These are phyloP conservation scores for Thaumatotibia leucotreta DNA, from an alignment of 1,140 invertebrate genomes.

Conservation along the genomic window DNA sequence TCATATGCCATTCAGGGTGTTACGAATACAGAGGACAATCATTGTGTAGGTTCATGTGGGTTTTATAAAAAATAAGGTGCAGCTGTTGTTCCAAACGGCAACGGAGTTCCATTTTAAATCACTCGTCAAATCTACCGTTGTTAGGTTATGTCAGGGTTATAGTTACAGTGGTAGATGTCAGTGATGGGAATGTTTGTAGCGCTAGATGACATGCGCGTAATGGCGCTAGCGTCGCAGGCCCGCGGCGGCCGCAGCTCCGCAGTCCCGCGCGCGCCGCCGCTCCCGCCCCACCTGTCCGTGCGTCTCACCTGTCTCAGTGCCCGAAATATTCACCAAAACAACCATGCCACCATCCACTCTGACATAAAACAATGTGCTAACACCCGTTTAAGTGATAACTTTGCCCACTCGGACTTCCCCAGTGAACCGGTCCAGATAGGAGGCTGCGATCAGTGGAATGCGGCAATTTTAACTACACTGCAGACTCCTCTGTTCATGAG, in stretches of 20 bases:
- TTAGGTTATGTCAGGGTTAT: slow-evolving; percentile 39
- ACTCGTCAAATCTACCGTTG: too few relatives aligned
- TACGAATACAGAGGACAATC: slow-evolving; percentile 27
- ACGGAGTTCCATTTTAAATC: too few relatives aligned
- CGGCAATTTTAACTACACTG: slow-evolving; percentile 73
- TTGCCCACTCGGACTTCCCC: slow-evolving; percentile 12
- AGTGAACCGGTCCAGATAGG: slow-evolving; percentile 63
- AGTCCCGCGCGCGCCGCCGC: slow-evolving; percentile 54
- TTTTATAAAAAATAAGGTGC: slow-evolving; percentile 2
- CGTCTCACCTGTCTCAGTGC: slow-evolving; percentile 28
- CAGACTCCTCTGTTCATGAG: slow-evolving; percentile 61
- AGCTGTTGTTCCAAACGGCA: neutral
- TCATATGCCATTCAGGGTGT: neutral
- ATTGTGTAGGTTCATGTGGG: slow-evolving; percentile 26
- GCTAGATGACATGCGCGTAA: slow-evolving; percentile 36
- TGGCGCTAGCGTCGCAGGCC: slow-evolving; percentile 54
- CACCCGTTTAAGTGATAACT: slow-evolving; percentile 63
- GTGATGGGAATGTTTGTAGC: slow-evolving; percentile 28
- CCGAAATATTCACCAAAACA: slow-evolving; percentile 50
- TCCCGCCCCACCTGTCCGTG: slow-evolving; percentile 29
- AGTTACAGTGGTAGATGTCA: slow-evolving; percentile 27
- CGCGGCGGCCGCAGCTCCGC: slow-evolving; percentile 23
- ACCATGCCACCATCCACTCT: slow-evolving; percentile 36
- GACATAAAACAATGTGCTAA: slow-evolving; percentile 39
- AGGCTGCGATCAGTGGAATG: slow-evolving; percentile 72